A percentile compares a stretch with the other conserved stretches of the same genome.
phyloP scores from a whole-genome alignment of 1,140 invertebrate species.

The Portunus trituberculatus region DNA sequence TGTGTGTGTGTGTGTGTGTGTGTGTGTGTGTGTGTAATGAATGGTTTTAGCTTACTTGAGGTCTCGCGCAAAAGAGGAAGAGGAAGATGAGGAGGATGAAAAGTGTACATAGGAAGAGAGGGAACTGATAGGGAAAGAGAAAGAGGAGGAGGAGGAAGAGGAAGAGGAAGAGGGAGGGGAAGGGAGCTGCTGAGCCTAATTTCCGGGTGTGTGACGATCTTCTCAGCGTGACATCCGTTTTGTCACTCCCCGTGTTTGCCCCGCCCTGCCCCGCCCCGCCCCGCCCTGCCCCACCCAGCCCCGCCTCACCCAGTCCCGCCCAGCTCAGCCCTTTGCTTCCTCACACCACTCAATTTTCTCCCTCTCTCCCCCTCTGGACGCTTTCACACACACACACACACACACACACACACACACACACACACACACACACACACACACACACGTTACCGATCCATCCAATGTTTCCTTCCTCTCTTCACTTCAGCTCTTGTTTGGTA shows the following conservation, averaged over 20 bases:
- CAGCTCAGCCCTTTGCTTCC: neutral
- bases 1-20: constrained; percentile 58
- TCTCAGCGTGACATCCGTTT: neutral
- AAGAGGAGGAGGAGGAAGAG: neutral
- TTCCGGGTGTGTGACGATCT: neutral
- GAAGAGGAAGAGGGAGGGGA: neutral
- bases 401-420: no score
- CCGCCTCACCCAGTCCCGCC: neutral
- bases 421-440: no score
- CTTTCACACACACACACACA: no score
- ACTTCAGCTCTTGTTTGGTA: neutral
- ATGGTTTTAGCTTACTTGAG: neutral
- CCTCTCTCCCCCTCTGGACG: no score
- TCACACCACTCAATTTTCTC: neutral
- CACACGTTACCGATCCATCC: neutral
- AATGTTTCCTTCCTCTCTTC: neutral
- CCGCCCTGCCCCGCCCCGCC: neutral
- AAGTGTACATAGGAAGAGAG: no score
- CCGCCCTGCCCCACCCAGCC: neutral
- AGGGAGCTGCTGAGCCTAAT: neutral
- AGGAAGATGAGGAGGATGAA: no score
- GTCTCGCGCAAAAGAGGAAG: no score
- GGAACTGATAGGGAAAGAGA: neutral
- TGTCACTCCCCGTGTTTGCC: neutral
- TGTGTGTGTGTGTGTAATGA: constrained; percentile 42